phyloP scores from a whole-genome alignment of 2,797 vertebrate species.

The Pseudochirops corinnae region DNA sequence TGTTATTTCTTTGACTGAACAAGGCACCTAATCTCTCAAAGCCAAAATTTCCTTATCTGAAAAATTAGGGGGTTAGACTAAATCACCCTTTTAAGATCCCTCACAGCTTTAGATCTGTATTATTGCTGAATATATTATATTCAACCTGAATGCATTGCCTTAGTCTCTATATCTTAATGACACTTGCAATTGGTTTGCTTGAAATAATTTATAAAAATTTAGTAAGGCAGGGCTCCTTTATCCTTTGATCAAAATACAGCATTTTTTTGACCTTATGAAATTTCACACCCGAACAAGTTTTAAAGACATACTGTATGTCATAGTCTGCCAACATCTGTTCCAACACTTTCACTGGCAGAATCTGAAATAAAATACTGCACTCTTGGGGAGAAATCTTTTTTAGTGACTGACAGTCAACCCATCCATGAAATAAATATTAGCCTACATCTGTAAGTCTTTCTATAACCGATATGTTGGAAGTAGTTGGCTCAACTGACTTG shows the following conservation, averaged over 20 bases:
- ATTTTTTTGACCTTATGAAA: constrained; percentile 82
- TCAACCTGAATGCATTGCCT: constrained; percentile 6
- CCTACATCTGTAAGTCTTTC: constrained; percentile 67
- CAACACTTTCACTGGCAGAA: constrained; percentile 78
- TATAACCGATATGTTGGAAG: neutral
- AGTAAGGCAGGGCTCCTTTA: constrained; percentile 64
- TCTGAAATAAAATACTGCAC: constrained; percentile 64
- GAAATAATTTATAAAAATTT: constrained; percentile 74
- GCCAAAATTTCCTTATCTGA: neutral
- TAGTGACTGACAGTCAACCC: constrained; percentile 69
- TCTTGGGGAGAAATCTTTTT: constrained; percentile 52
- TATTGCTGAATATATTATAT: neutral
- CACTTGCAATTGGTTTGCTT: constrained; percentile 65
- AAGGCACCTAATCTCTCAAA: neutral
- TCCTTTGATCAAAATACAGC: constrained; percentile 78
- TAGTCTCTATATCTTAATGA: constrained; percentile 38
- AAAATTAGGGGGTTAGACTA: neutral
- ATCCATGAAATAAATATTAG: constrained; percentile 54
- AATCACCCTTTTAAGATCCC: neutral
- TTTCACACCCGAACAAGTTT: constrained; percentile 81
- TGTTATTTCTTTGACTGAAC: neutral
- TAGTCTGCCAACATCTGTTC: constrained; percentile 82
- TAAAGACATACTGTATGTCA: constrained; percentile 81
- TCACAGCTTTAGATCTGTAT: neutral
- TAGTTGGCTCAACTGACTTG: constrained; percentile 25